Evolutionary conservation across 92 coral and sea anemone genomes (phyloP).

Genomic region (Porites lobata): DNA sequence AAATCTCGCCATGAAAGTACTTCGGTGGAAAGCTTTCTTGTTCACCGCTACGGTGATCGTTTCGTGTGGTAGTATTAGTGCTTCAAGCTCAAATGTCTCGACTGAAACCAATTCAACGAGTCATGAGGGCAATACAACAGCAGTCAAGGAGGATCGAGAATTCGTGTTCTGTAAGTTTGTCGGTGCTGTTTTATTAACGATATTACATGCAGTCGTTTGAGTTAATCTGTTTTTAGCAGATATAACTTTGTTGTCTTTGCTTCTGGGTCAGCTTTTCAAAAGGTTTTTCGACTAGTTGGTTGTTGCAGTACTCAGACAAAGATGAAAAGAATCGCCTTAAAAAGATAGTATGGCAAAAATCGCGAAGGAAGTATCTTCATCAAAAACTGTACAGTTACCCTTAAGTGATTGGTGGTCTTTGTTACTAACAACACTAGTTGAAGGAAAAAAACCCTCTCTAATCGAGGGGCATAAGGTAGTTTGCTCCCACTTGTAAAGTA

Average conservation of each 20-base stretch:
- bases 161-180: conserved; percentile 8
- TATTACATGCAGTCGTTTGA: neutral
- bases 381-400: neutral
- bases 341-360: no score
- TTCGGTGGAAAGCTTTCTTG: neutral
- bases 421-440: neutral
- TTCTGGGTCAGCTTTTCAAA: neutral
- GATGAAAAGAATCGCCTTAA: no score
- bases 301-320: neutral
- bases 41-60: conserved; percentile 1
- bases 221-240: neutral
- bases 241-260: neutral
- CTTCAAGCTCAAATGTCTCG: neutral
- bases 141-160: neutral
- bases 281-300: neutral
- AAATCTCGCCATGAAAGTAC: conserved; percentile 1
- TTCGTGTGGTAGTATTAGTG: neutral
- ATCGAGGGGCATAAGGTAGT: neutral
- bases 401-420: neutral
- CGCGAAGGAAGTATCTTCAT: neutral
- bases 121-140: neutral
- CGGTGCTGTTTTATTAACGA: neutral
- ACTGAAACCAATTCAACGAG: conserved; percentile 3
- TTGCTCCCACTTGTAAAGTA: neutral
- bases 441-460: neutral